Conservation (phyloP, 2,113 vertebrate species). For the Engraulis encrasicolus region DNA sequence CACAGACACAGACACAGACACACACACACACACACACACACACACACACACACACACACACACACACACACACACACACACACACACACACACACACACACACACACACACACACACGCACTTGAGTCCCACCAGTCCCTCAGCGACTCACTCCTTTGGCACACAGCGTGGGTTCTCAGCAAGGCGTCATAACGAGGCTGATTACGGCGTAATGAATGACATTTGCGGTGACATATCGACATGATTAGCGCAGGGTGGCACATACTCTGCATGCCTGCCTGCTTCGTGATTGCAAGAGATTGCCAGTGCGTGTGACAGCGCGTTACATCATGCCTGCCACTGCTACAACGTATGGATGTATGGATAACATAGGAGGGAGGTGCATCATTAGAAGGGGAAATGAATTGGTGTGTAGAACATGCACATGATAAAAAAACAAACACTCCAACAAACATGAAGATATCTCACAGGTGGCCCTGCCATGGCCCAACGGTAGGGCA, state of each 20-base stretch:
- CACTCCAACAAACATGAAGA: background rate
- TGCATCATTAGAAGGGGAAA: background rate
- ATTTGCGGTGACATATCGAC: background rate
- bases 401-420: background rate
- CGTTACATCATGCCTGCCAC: background rate
- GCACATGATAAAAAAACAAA: background rate
- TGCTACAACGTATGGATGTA: slow-evolving; percentile 6
- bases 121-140: background rate
- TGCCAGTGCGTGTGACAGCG: background rate
- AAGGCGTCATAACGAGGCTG: background rate
- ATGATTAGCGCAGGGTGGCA: background rate
- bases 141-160: background rate
- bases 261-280: background rate
- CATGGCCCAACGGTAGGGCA: no score
- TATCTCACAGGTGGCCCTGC: no score
- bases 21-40: background rate
- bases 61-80: background rate
- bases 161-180: background rate
- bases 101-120: background rate
- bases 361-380: background rate
- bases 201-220: background rate
- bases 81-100: background rate
- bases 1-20: no score
- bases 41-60: background rate
- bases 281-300: slow-evolving; percentile 3